A percentile compares a stretch with the other conserved stretches of the same genome.
Evolutionary conservation across 2,888 invertebrate species (phyloP).

Genomic region (Nephrotoma appendiculata): DNA sequence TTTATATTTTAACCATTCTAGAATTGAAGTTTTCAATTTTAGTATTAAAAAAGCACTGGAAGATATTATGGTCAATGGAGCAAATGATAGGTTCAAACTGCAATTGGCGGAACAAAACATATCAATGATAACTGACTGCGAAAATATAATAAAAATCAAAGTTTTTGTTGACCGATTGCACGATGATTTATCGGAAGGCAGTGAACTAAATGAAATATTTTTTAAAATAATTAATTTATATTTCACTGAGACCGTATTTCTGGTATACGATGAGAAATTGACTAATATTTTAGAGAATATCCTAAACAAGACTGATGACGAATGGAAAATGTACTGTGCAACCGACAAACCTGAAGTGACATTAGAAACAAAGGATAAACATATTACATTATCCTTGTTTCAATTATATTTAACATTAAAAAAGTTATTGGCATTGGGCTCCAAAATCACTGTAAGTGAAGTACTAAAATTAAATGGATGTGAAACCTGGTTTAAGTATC

Average conservation of each 20-base stretch:
- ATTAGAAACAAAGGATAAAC: neutral
- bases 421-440: neutral
- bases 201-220: neutral
- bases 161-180: neutral
- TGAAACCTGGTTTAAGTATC: neutral
- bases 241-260: neutral
- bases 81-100: neutral
- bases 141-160: neutral
- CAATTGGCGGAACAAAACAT: neutral
- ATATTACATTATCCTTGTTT: neutral
- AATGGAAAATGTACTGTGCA: neutral
- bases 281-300: neutral
- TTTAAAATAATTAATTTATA: neutral
- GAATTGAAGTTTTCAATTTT: neutral
- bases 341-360: neutral
- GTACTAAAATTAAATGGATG: neutral
- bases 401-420: neutral
- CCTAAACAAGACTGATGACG: neutral
- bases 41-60: neutral
- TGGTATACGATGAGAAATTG: neutral
- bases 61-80: neutral
- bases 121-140: neutral
- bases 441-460: neutral
- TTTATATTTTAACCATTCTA: neutral
- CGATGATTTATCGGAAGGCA: neutral